Evolutionary conservation across 2,888 invertebrate species (phyloP).

Genomic region (Pachliopta kotzebuea): DNA sequence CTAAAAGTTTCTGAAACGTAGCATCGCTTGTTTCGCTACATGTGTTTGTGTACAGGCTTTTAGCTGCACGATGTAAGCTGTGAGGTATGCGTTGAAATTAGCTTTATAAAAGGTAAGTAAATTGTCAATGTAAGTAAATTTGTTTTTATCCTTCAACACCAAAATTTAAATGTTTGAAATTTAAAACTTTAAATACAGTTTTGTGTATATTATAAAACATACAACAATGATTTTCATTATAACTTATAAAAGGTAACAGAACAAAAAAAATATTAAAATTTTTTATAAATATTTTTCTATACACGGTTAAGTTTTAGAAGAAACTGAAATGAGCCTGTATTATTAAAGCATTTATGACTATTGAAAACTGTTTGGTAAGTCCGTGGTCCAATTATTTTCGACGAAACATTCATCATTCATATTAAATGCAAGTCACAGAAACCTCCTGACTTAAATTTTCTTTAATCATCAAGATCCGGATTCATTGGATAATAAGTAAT

Average conservation of each 20-base stretch:
- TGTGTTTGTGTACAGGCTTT: slow-evolving; percentile 18
- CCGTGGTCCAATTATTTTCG: neutral
- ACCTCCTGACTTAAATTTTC: too few species aligned
- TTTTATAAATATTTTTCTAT: neutral
- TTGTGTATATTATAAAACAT: too few species aligned
- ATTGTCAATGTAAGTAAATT: neutral
- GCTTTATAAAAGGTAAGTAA: slow-evolving; percentile 17
- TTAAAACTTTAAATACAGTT: neutral
- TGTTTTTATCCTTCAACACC: too few species aligned
- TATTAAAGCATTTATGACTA: neutral
- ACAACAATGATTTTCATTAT: neutral
- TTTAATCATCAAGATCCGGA: too few species aligned
- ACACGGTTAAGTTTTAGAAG: neutral
- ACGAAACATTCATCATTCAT: neutral
- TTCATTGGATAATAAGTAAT: too few species aligned
- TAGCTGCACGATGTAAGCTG: slow-evolving; percentile 14
- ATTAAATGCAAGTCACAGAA: neutral
- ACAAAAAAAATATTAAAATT: neutral
- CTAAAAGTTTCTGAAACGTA: neutral
- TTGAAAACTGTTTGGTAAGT: neutral
- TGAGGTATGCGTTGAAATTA: slow-evolving; percentile 1
- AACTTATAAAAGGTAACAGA: neutral
- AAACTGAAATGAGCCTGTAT: neutral
- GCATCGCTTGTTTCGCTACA: slow-evolving; percentile 11
- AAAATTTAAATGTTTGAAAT: too few species aligned